Percentiles rank a stretch among this genome's conserved stretches.
Conservation (phyloP, 2,888 invertebrate genomes). For the Cryptocephalus primarius region DNA sequence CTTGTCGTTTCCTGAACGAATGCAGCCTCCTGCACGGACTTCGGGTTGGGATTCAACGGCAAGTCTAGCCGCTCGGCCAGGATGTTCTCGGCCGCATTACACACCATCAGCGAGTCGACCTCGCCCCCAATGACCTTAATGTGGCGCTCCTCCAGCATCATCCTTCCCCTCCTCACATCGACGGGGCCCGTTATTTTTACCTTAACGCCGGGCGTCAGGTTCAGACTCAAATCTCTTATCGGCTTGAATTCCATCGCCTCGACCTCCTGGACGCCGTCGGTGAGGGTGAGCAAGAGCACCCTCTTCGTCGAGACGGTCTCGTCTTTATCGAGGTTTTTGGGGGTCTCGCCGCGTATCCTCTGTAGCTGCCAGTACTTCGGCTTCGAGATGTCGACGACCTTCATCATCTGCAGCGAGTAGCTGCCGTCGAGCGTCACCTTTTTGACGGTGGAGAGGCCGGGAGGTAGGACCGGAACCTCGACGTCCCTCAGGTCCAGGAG, state of each 20-base stretch:
- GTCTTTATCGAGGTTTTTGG: slow-evolving; percentile 42
- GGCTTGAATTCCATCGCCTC: slow-evolving; percentile 61
- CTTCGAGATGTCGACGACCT: slow-evolving; percentile 49
- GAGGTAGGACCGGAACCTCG: slow-evolving; percentile 49
- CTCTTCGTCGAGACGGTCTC: slow-evolving; percentile 44
- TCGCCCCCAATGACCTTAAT: slow-evolving; percentile 61
- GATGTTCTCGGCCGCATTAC: slow-evolving; percentile 50
- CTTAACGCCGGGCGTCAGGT: slow-evolving; percentile 52
- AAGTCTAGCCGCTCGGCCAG: slow-evolving; percentile 47
- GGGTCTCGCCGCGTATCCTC: slow-evolving; percentile 39
- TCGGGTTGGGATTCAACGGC: slow-evolving; percentile 40
- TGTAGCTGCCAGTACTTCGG: slow-evolving; percentile 36
- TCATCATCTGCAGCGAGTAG: slow-evolving; percentile 53
- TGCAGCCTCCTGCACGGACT: no score
- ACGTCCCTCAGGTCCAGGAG: slow-evolving; percentile 53
- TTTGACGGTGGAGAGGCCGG: slow-evolving; percentile 38
- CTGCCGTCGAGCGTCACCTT: slow-evolving; percentile 39
- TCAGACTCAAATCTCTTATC: slow-evolving; percentile 45
- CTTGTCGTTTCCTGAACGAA: no score
- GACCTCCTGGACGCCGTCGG: slow-evolving; percentile 63
- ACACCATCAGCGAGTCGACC: slow-evolving; percentile 48
- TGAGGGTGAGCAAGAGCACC: slow-evolving; percentile 58
- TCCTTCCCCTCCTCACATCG: slow-evolving; percentile 55
- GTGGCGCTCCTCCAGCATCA: slow-evolving; percentile 51
- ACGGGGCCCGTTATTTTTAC: slow-evolving; percentile 57